phyloP scores from a whole-genome alignment of 2,888 invertebrate genomes.

The Caenorhabditis imperialis region DNA sequence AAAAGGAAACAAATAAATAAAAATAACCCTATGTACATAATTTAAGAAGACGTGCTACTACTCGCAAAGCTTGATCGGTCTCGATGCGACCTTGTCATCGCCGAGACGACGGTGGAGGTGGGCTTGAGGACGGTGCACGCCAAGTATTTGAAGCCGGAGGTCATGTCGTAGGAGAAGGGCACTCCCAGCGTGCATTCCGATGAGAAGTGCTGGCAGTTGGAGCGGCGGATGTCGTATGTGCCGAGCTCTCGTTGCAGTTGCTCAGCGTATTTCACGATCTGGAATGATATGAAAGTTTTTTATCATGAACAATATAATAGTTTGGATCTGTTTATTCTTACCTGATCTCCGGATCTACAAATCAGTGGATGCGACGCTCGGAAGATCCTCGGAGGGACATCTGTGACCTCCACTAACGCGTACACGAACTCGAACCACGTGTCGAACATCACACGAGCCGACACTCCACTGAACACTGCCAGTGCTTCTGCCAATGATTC shows the following conservation, averaged over 20 bases:
- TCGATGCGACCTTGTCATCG: slow-evolving; percentile 43
- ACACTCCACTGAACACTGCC: slow-evolving; percentile 54
- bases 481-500: slow-evolving; percentile 56
- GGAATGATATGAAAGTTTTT: not conserved
- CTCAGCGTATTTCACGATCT: slow-evolving; percentile 52
- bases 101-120: slow-evolving; percentile 51
- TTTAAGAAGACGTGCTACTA: slow-evolving; percentile 33
- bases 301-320: not conserved
- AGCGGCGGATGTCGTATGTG: slow-evolving; percentile 65
- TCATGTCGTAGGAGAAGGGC: slow-evolving; percentile 68
- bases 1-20: not conserved
- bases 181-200: slow-evolving; percentile 63
- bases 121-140: slow-evolving; percentile 64
- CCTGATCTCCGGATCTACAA: slow-evolving; percentile 55
- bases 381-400: slow-evolving; percentile 52
- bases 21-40: not conserved
- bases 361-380: slow-evolving; percentile 59
- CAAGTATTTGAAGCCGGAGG: slow-evolving; percentile 57
- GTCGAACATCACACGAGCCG: slow-evolving; percentile 53
- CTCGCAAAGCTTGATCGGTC: slow-evolving; percentile 52
- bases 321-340: not conserved
- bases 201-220: slow-evolving; percentile 71
- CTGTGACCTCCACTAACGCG: slow-evolving; percentile 49
- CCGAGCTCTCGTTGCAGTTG: slow-evolving; percentile 43
- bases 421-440: slow-evolving; percentile 63